Base-by-base conservation (phyloP, 2,888 invertebrate species). In the Dynastes tityus region DNA sequence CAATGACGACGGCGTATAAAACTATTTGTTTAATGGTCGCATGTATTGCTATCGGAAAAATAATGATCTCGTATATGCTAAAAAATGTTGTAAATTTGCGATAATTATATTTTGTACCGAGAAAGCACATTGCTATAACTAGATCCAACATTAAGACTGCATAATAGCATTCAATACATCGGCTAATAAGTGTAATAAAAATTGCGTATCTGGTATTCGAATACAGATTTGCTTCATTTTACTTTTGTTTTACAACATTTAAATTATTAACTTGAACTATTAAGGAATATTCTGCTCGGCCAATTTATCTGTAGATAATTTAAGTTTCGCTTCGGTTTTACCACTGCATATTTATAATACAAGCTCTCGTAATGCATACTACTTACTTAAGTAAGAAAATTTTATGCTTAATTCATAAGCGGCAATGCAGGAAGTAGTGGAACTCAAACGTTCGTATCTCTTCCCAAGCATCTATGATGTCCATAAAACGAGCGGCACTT, bases 361-460 rank as follows among this genome's bases (percentile, higher is more conserved):
- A n/a, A 27, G 16, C 11, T 37, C 55, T 71, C 51, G 27, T 58
- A 58, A 71, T 58, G 37, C 37, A 37, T 71, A 71, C 37, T 71
- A 58, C 68, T 27, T 70, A 22, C 71, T 71, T 32, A 29, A 16
- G 9, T 6, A 37, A 16, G 37, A n/a, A 37, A 58, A 55, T 71
- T 6, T 37, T 22, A 71, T 71, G 32, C 71, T 71, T 58, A 71
- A 71, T 71, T 71, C 71, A 71, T 55, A 37, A 71, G 37, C 32
- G 58, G 16, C 58, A 71, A 58, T 58, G 55, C 53, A 71, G 71
- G 71, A 58, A 55, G 71, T 71, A 65, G 37, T 40, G 32, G 32
- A 65, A 65, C 65, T 32, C n/a, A 29, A 45, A 29, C 37, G 64
- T n/a, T 40, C n/a, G 45, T 67, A 67, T 67, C 67, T 67, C 67